Evolutionary conservation across 2,113 vertebrate species (phyloP), one percentile per base, ranked within the genome.

Genomic region (Nesospiza acunhae): DNA sequence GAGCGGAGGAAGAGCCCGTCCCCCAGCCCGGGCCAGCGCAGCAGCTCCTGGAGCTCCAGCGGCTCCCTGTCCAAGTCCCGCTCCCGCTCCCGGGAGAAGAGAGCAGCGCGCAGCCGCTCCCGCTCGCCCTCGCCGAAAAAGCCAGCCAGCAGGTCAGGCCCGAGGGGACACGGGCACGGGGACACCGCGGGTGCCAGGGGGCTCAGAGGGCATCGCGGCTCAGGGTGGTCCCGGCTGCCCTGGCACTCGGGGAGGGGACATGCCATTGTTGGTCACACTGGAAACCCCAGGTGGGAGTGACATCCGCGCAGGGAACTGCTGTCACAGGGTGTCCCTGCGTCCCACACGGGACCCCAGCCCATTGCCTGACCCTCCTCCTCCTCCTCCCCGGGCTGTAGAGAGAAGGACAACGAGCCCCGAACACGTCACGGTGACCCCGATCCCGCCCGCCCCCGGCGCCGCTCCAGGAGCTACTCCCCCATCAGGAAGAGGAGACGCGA

Each of bases 401-500:
- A 99, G 96, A 99, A 98, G 93, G 99, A 99, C 95, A 98, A 98
- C 4, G 98, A 98, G 76, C 90, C 96, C 26, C 97, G 98, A 60
- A 90, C 98, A 4, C 98, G 99, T 39, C 99, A 98, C n/a, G 96
- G 98, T 3, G 99, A 99, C 58, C 96, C 98, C 0, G 99, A 99
- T 74, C 97, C 98, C 6, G 84, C 98, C 84, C 97, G 99, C 12
- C 93, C 98, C 37, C 98, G 99, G 37, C 98, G 99, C 64, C 99
- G 99, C 88, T 99, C 99, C 50, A 98, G 99, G 91, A 99, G 99
- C 97, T 99, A 99, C 94, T 99, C 99, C 3, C 99, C 99, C 33
- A 99, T 99, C 93, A 98, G 99, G 67, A 99, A 99, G 91, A 98
- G 99, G 94, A 98, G 99, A 90, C 98, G 99, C 35, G 99, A 99